These are phyloP conservation scores for Machimus atricapillus DNA, from an alignment of 2,888 invertebrate species.

Conservation along the genomic window DNA sequence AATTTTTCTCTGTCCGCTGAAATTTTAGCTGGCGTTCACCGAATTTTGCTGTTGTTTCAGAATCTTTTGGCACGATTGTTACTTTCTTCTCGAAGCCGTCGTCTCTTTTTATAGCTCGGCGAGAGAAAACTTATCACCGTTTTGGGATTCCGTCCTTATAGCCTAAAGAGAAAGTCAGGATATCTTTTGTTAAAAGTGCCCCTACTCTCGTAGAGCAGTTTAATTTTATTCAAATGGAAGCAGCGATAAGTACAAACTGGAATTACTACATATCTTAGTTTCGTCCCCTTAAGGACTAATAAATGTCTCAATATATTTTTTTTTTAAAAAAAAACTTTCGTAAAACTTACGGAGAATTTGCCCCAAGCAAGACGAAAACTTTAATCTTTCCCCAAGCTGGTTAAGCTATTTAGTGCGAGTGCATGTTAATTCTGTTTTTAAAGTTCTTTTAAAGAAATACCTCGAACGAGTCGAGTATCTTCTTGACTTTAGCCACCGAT, in stretches of 20 bases:
- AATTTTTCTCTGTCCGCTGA: slow-evolving; percentile 36
- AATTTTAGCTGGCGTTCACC: slow-evolving; percentile 25
- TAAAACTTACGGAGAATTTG: neutral
- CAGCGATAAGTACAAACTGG: slow-evolving; percentile 22
- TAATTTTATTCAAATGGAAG: slow-evolving; percentile 36
- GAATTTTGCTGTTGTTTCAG: slow-evolving; percentile 26
- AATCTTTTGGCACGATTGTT: slow-evolving; percentile 3
- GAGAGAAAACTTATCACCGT: slow-evolving; percentile 37
- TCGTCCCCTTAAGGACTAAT: slow-evolving; percentile 13
- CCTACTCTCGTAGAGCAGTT: slow-evolving; percentile 11
- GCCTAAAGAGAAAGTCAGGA: slow-evolving; percentile 36
- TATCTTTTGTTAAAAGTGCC: slow-evolving; percentile 6
- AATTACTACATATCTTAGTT: slow-evolving; percentile 14
- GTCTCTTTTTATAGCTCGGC: slow-evolving; percentile 37
- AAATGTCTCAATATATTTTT: neutral
- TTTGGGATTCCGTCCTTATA: slow-evolving; percentile 31
- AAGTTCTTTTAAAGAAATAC: neutral
- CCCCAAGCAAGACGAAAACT: neutral
- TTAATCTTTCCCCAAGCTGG: neutral
- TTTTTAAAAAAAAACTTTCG: neutral
- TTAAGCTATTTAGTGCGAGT: neutral
- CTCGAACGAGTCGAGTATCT: neutral
- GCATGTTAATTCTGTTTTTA: neutral
- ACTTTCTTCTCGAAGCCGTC: neutral
- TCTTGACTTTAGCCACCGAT: neutral